Percentiles rank a stretch among this genome's conserved stretches.
These are phyloP conservation scores for Cyclina sinensis DNA, from an alignment of 1,140 invertebrate genomes.

Conservation along the genomic window DNA sequence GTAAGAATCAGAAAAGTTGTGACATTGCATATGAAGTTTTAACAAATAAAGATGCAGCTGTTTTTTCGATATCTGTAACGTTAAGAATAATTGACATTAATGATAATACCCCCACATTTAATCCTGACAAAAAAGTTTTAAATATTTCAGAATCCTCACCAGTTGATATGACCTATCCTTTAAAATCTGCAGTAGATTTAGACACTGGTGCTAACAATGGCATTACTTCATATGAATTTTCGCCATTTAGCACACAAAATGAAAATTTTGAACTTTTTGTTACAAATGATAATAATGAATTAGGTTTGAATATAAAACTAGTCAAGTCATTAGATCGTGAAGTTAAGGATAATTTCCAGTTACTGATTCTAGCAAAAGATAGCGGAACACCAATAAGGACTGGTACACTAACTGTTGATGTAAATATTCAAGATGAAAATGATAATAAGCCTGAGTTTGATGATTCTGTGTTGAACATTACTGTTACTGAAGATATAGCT, in stretches of 20 bases:
- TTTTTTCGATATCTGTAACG: slow-evolving; percentile 36
- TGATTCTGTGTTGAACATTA: slow-evolving; percentile 92
- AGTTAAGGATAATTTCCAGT: slow-evolving; percentile 91
- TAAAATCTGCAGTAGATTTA: slow-evolving; percentile 48
- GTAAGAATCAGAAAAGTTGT: slow-evolving; percentile 40
- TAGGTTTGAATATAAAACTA: slow-evolving; percentile 39
- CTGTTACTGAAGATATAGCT: slow-evolving; percentile 92
- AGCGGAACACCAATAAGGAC: slow-evolving; percentile 96
- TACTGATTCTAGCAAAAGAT: slow-evolving; percentile 95
- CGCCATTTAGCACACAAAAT: slow-evolving; percentile 36
- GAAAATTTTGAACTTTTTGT: slow-evolving; percentile 47
- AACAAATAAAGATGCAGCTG: slow-evolving; percentile 35
- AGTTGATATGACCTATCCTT: background rate
- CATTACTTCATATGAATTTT: slow-evolving; percentile 35
- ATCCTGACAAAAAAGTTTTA: slow-evolving; percentile 12
- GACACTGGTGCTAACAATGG: slow-evolving; percentile 58
- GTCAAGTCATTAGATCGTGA: slow-evolving; percentile 92
- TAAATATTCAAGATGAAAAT: slow-evolving; percentile 76
- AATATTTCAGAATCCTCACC: slow-evolving; percentile 41
- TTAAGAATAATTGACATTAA: slow-evolving; percentile 57
- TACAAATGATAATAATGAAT: background rate
- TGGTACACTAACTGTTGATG: slow-evolving; percentile 87
- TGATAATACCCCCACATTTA: slow-evolving; percentile 65
- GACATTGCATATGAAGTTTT: slow-evolving; percentile 20
- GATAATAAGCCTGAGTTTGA: slow-evolving; percentile 89